Base-by-base conservation (phyloP, 2,797 vertebrate genomes). In the Acrossocheilus wenchowensis region DNA sequence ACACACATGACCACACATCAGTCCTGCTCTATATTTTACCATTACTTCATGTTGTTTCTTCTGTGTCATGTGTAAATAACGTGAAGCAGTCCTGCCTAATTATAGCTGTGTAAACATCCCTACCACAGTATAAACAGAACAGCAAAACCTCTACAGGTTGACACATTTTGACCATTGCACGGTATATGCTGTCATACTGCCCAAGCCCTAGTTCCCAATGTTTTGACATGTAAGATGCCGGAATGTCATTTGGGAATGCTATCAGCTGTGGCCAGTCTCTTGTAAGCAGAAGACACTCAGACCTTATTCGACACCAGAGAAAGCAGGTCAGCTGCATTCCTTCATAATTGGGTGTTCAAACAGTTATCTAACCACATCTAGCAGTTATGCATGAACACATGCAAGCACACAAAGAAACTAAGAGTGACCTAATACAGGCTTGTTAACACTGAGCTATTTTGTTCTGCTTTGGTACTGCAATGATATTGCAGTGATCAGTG, bases 281-380 rank as follows among this genome's bases (percentile, higher is more conserved):
- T 81, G 77, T 39, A 86, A 62, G 68, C 81, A 84, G 19, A 66
- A 69, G 79, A 39, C 52, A 15, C 54, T 5, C 43, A 85, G 81
- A 87, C 82, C 86, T 89, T 77, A 80, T 77, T 79, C 77, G 84
- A 91, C 87, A 92, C 83, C 78, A 83, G 78, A 45, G 72, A 64
- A 85, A 90, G 85, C 86, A 84, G 88, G 90, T 91, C 88, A 91
- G 87, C 77, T 79, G 77, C 90, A 91, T 91, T 90, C 86, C 89
- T 91, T 78, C 75, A 82, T 91, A 88, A 92, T 86, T 89, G 87
- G 60, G 66, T 82, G 83, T 89, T 90, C 88, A 91, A 89, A 80
- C 72, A 69, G 75, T 90, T 90, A 90, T 88, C 90, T 80, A 89
- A 91, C 62, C 72, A 77, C 81, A 81, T 64, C 81, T 66, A 82